Evolutionary conservation across 2,113 vertebrate species (phyloP).

Genomic region (Odontesthes bonariensis): DNA sequence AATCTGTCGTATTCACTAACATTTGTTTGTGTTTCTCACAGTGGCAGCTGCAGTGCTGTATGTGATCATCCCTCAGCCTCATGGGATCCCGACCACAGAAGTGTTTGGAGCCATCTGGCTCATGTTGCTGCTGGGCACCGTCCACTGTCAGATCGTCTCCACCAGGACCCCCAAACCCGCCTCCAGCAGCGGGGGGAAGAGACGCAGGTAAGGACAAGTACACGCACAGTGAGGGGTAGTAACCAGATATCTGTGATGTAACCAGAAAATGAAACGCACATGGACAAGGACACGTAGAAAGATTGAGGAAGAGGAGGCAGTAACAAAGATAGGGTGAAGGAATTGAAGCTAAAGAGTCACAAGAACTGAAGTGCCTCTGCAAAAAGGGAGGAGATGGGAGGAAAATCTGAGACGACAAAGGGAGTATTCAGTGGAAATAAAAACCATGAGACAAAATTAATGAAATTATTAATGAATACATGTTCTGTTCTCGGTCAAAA

Average conservation of each 20-base stretch:
- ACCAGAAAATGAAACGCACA: not conserved
- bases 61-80: constrained; percentile 85
- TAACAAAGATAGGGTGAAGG: not conserved
- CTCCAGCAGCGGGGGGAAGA: constrained; percentile 88
- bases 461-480: not conserved
- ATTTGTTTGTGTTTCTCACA: constrained; percentile 51
- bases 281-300: no score
- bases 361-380: not conserved
- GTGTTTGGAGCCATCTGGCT: constrained; percentile 94
- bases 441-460: not conserved
- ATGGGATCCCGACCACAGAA: constrained; percentile 93
- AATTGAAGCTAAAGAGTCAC: not conserved
- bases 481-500: constrained; percentile 14
- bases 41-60: constrained; percentile 91
- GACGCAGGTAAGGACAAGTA: constrained; percentile 86
- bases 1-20: no score
- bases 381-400: not conserved
- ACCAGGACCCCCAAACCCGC: constrained; percentile 93
- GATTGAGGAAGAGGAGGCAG: not conserved
- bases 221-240: not conserved
- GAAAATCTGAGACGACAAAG: not conserved
- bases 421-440: constrained; percentile 1
- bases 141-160: constrained; percentile 99
- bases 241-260: not conserved
- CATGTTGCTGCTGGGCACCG: constrained; percentile 96